Conservation (phyloP, 2,113 vertebrate species). For the Mastomys natalensis region DNA sequence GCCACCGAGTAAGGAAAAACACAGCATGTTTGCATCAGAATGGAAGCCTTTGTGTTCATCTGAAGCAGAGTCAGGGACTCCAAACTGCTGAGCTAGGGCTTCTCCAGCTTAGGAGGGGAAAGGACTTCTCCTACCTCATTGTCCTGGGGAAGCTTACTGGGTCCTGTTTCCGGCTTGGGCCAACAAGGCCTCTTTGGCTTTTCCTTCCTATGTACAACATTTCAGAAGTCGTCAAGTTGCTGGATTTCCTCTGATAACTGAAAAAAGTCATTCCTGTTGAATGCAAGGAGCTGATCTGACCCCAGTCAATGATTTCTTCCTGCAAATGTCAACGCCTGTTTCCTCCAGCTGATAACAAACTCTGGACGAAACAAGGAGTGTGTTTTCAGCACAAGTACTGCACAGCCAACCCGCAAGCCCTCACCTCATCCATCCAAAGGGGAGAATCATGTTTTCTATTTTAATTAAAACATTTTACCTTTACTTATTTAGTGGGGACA, state of each 20-base stretch:
- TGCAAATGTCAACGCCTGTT: conserved; percentile 67
- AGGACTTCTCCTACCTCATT: conserved; percentile 48
- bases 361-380: neutral
- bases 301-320: conserved; percentile 75
- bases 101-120: conserved; percentile 20
- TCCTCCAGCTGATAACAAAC: conserved; percentile 61
- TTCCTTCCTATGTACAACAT: conserved; percentile 74
- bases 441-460: neutral
- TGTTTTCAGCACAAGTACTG: conserved; percentile 36
- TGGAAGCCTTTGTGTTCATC: neutral
- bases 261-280: conserved; percentile 67
- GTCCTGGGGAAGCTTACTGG: conserved; percentile 42
- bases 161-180: conserved; percentile 61
- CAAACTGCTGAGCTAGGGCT: conserved; percentile 41
- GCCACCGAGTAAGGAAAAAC: neutral
- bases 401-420: neutral
- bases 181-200: conserved; percentile 60
- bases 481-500: neutral
- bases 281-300: conserved; percentile 78
- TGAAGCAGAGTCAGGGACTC: neutral
- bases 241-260: conserved; percentile 75
- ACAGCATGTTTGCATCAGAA: neutral
- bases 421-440: neutral
- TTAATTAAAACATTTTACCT: neutral
- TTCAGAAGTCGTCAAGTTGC: conserved; percentile 67